phyloP scores from a whole-genome alignment of 2,888 invertebrate species.

The Drosophila tanythrix region DNA sequence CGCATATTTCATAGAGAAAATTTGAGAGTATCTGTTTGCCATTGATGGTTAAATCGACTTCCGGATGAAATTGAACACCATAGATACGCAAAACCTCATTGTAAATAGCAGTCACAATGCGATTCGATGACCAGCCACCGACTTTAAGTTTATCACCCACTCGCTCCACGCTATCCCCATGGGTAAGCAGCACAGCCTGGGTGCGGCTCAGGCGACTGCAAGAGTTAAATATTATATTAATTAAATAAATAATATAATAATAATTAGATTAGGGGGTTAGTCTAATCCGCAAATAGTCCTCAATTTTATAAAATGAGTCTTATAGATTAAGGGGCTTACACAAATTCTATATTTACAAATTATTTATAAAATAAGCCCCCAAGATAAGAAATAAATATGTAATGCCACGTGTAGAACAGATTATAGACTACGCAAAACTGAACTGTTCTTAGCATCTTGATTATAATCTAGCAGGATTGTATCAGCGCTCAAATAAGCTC shows the following conservation, averaged over 20 bases:
- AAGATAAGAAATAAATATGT: constrained; percentile 56
- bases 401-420: constrained; percentile 83
- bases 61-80: constrained; percentile 99
- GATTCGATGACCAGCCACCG: constrained; percentile 92
- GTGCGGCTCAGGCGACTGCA: constrained; percentile 92
- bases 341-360: not conserved
- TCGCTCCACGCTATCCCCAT: constrained; percentile 97
- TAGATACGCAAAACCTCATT: constrained; percentile 95
- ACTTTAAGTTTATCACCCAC: constrained; percentile 95
- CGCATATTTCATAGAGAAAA: constrained; percentile 96
- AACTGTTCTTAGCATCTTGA: constrained; percentile 80
- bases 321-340: not conserved
- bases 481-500: constrained; percentile 77
- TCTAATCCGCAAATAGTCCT: not conserved
- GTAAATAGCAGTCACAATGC: constrained; percentile 94
- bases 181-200: constrained; percentile 96
- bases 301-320: not conserved
- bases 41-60: constrained; percentile 97
- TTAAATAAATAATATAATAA: not conserved
- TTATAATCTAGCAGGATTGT: constrained; percentile 84
- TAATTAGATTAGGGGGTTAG: not conserved
- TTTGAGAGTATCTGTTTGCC: constrained; percentile 96
- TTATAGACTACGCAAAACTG: constrained; percentile 73
- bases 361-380: not conserved
- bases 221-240: constrained; percentile 10